These are phyloP conservation scores for Dipus sagitta DNA, from an alignment of 2,797 vertebrate genomes.

Conservation along the genomic window DNA sequence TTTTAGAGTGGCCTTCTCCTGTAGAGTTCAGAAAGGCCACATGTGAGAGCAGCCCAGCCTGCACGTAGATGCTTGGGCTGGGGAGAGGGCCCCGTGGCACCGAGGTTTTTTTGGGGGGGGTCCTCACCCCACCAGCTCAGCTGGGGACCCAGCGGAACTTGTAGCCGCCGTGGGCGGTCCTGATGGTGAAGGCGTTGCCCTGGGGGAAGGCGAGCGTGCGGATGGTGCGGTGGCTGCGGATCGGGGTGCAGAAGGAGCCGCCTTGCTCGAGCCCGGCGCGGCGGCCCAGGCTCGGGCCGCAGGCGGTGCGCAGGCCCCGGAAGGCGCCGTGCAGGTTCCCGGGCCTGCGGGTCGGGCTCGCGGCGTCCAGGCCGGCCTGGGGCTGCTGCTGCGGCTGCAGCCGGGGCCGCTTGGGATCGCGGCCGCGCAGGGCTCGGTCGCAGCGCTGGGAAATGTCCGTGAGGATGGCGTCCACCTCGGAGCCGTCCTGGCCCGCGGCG, in stretches of 20 bases:
- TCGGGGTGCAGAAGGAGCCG: conserved; percentile 89
- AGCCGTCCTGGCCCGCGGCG: conserved; percentile 80
- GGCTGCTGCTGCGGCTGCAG: conserved; percentile 32
- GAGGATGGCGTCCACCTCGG: conserved; percentile 90
- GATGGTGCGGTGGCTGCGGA: conserved; percentile 91
- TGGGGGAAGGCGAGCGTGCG: conserved; percentile 93
- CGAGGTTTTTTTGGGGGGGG: neutral
- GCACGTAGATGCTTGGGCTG: neutral
- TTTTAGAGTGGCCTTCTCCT: neutral
- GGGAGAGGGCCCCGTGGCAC: neutral
- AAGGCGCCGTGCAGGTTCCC: conserved; percentile 90
- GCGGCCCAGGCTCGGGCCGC: conserved; percentile 66
- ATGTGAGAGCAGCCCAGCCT: no score
- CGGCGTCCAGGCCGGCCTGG: neutral
- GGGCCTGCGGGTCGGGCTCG: neutral
- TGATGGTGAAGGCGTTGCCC: conserved; percentile 93
- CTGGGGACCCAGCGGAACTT: conserved; percentile 95
- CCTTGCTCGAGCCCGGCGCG: conserved; percentile 78
- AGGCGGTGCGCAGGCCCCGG: conserved; percentile 88
- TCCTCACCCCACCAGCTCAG: conserved; percentile 78
- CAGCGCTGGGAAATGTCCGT: conserved; percentile 92
- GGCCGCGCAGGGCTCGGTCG: conserved; percentile 88
- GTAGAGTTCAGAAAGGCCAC: neutral
- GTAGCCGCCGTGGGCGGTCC: conserved; percentile 90
- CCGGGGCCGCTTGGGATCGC: conserved; percentile 79